Percentiles rank a stretch among this genome's conserved stretches.
Evolutionary conservation across 2,113 vertebrate species (phyloP).

Genomic region (Proterorhinus semilunaris): DNA sequence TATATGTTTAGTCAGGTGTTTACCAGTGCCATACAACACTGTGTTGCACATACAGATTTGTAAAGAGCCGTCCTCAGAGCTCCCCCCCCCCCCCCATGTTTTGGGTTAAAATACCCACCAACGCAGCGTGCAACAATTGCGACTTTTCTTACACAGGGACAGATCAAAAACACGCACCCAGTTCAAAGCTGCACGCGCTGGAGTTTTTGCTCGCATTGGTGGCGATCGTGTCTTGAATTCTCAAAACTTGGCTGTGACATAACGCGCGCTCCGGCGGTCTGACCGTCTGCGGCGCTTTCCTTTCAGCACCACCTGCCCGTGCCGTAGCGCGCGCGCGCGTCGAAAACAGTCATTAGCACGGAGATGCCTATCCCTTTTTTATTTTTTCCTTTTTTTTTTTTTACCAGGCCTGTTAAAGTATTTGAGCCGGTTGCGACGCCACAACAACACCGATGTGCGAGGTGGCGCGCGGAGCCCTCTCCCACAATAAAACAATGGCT

Average conservation of each 20-base stretch:
- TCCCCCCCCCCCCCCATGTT: too few relatives aligned
- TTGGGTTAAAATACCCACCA: neutral
- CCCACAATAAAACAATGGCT: neutral
- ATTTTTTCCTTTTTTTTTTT: too few relatives aligned
- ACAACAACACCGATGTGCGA: constrained; percentile 9
- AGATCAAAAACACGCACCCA: neutral
- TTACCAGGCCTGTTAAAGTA: constrained; percentile 29
- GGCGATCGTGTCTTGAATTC: neutral
- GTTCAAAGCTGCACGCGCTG: neutral
- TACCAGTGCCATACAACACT: neutral
- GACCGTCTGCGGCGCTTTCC: constrained; percentile 49
- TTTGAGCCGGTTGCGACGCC: constrained; percentile 26
- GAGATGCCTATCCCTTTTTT: neutral
- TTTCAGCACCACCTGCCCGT: constrained; percentile 60
- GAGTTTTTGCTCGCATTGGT: neutral
- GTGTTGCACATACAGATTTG: neutral
- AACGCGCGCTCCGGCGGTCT: neutral
- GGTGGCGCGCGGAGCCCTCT: neutral
- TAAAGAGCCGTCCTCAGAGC: neutral
- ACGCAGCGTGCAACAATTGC: too few relatives aligned
- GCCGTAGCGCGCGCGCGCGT: constrained; percentile 1
- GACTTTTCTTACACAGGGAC: neutral
- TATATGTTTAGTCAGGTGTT: constrained; percentile 9
- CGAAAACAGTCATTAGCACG: constrained; percentile 20
- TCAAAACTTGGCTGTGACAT: neutral